phyloP scores from a whole-genome alignment of 2,797 vertebrate species.

The Avahi laniger region DNA sequence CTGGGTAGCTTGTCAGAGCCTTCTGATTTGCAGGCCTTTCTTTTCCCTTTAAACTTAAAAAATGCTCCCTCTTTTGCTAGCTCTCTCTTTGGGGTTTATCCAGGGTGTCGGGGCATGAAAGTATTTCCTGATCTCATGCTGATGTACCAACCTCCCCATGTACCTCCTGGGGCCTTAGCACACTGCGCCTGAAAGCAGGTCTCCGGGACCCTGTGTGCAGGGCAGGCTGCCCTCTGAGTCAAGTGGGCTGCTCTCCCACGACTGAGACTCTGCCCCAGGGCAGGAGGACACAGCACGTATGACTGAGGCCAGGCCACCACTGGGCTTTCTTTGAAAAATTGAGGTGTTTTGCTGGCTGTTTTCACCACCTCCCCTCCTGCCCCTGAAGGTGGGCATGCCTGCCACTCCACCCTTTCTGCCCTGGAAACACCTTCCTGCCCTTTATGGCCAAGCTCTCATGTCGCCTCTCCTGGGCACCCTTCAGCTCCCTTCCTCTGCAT shows the following conservation, averaged over 20 bases:
- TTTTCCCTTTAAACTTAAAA: conserved; percentile 22
- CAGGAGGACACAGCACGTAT: neutral
- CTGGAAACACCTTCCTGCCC: neutral
- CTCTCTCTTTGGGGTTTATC: conserved; percentile 9
- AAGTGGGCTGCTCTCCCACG: neutral
- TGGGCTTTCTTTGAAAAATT: neutral
- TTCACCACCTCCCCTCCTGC: neutral
- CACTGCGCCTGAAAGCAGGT: neutral
- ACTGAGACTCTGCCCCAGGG: neutral
- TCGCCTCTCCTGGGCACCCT: neutral
- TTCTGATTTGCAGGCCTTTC: conserved; percentile 54
- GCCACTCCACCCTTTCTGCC: neutral
- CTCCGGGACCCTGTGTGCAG: neutral
- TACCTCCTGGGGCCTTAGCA: neutral
- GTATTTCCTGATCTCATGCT: neutral
- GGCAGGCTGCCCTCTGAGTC: neutral
- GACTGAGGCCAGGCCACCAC: neutral
- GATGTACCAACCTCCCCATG: neutral
- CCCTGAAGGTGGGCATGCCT: neutral
- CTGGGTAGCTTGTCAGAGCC: conserved; percentile 35
- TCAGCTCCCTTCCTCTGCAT: neutral
- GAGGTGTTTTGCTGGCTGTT: neutral
- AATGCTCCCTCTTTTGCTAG: conserved; percentile 25
- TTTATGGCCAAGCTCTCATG: neutral
- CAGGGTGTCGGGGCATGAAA: neutral